A percentile compares a stretch with the other conserved stretches of the same genome.
Conservation (phyloP, 2,113 vertebrate species). For the Irena cyanogastra region DNA sequence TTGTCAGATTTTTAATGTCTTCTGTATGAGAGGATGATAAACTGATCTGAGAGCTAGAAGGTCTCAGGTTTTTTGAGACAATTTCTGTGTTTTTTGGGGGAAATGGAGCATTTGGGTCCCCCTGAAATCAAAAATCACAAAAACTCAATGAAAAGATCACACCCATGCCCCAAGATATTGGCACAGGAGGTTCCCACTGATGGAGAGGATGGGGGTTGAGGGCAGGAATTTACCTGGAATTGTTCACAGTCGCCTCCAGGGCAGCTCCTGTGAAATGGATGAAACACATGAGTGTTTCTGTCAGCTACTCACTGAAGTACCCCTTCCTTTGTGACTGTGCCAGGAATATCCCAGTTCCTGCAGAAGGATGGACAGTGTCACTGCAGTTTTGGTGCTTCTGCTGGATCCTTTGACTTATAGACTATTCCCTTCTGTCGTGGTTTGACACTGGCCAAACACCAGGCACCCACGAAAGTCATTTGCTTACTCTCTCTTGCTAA, state of each 20-base stretch:
- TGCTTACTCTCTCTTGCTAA: not conserved
- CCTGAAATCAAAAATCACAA: not conserved
- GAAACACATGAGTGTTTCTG: not conserved
- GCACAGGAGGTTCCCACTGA: not conserved
- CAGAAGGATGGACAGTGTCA: not conserved
- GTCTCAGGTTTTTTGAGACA: not conserved
- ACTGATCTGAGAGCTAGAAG: not conserved
- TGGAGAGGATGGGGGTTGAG: not conserved
- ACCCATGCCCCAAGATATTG: not conserved
- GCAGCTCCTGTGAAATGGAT: not conserved
- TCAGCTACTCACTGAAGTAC: not conserved
- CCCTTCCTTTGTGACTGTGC: not conserved
- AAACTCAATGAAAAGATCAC: not conserved
- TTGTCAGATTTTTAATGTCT: not conserved
- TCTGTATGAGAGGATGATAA: not conserved
- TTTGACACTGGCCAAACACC: not conserved
- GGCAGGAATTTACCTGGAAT: not conserved
- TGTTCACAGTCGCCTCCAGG: not conserved
- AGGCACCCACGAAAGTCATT: not conserved
- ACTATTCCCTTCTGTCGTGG: not conserved
- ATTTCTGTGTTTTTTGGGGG: not conserved
- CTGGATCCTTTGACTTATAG: not conserved
- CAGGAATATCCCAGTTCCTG: not conserved
- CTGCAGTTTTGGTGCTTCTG: not conserved
- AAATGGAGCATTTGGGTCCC: not conserved